phyloP scores from a whole-genome alignment of 1,140 invertebrate species.

The Drosophila neocordata region DNA sequence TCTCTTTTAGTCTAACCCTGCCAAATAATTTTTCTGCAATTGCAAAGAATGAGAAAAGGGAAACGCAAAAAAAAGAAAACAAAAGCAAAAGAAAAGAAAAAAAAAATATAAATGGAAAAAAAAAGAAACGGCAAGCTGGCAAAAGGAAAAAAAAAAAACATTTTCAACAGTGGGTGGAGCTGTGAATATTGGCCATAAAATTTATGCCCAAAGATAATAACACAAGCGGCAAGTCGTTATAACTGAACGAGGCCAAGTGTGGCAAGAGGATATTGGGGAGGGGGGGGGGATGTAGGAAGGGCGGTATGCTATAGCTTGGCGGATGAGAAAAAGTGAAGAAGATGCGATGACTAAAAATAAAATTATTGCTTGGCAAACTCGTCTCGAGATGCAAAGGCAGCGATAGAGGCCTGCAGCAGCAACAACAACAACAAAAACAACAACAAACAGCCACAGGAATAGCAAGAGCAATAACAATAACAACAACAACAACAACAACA shows the following conservation, averaged over 20 bases:
- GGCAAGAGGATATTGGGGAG: slow-evolving; percentile 18
- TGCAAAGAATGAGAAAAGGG: not conserved
- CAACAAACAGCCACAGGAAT: not conserved
- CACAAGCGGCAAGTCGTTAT: slow-evolving; percentile 79
- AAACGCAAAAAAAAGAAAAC: not conserved
- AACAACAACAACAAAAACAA: not conserved
- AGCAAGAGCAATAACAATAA: not conserved
- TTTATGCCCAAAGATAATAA: slow-evolving; percentile 79
- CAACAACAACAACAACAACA: slow-evolving; percentile 7
- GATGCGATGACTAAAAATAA: slow-evolving; percentile 74
- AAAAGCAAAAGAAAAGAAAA: not conserved
- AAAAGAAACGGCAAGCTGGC: not conserved
- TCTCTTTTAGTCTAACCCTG: not conserved
- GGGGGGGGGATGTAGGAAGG: not conserved
- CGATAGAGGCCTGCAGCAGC: slow-evolving; percentile 55
- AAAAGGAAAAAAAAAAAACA: slow-evolving; percentile 41
- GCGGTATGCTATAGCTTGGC: too few relatives aligned
- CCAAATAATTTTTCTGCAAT: slow-evolving; percentile 17
- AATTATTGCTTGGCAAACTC: slow-evolving; percentile 76
- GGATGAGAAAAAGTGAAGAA: slow-evolving; percentile 28
- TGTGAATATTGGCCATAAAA: slow-evolving; percentile 80
- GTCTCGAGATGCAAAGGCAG: slow-evolving; percentile 72
- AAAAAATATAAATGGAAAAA: not conserved
- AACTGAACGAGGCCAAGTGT: slow-evolving; percentile 40
- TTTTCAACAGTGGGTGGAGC: slow-evolving; percentile 81